Base-by-base conservation (phyloP, 2,113 vertebrate species). In the Psilopogon haemacephalus region DNA sequence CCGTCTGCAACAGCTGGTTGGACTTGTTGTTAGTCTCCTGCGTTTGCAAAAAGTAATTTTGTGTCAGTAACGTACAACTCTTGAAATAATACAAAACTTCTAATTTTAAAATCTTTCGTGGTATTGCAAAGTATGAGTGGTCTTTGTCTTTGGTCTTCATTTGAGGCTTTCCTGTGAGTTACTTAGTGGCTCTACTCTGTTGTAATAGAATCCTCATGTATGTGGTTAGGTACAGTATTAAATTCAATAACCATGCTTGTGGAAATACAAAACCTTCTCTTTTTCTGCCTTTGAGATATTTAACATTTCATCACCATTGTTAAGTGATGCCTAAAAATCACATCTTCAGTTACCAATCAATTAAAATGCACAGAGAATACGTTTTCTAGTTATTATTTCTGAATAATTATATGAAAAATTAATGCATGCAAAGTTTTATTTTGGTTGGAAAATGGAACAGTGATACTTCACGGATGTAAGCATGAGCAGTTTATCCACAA, bases 21-120 rank as follows among this genome's bases (percentile, higher is more conserved):
- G 33, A n/a, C 28, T 70, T 32, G 5, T 10, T 0, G 0, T 12
- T 5, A 35, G 32, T 38, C 37, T 37, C 0, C 0, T 3, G 37
- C 13, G 12, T 30, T 54, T 83, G 68, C 50, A 70, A 69, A 59
- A 88, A 50, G 16, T 10, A n/a, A 3, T 80, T 74, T 68, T 58
- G 30, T 58, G 68, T 84, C 73, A n/a, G 38, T 52, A 21, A 33
- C 16, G 48, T 75, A 48, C 1, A 5, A 9, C 6, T 71, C 56
- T 18, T 28, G n/a, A 81, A 78, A 42, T 12, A 62, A 27, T 3
- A n/a, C 10, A 33, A 37, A 84, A 42, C 6, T 46, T 38, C 16
- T 64, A 0, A 0, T 44, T 77, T 60, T 20, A 37, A 73, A 86
- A 81, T 19, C 28, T 63, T 26, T 70, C 5, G 2, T 55, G 26